Conservation (phyloP, 2,797 vertebrate genomes). For the Melanotaenia maccullochi region DNA sequence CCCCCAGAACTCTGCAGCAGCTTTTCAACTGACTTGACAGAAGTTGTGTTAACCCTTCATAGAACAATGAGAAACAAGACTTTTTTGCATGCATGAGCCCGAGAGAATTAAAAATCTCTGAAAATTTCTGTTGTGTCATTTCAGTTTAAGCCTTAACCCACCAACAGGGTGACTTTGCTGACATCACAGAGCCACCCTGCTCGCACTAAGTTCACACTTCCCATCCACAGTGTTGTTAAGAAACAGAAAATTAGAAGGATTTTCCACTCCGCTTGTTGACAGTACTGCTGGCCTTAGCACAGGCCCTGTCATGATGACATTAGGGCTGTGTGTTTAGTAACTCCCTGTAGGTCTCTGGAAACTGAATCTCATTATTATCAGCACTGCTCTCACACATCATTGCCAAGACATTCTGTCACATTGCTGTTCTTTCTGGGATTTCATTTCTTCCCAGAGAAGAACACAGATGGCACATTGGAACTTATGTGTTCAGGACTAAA, state of each 20-base stretch:
- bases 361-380: constrained; percentile 70
- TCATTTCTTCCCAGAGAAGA: constrained; percentile 63
- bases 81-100: too few species aligned
- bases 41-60: not conserved
- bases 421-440: constrained; percentile 69
- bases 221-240: constrained; percentile 17
- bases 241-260: constrained; percentile 36
- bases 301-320: constrained; percentile 54
- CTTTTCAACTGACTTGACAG: constrained; percentile 9
- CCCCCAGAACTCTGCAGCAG: constrained; percentile 18
- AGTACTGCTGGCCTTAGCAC: constrained; percentile 45
- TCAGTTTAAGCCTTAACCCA: not conserved
- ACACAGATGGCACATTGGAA: constrained; percentile 77
- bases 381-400: constrained; percentile 58
- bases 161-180: too few species aligned
- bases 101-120: too few species aligned
- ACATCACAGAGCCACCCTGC: not conserved
- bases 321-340: constrained; percentile 56
- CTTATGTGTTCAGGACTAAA: constrained; percentile 74
- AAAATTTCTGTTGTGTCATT: not conserved
- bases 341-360: constrained; percentile 59
- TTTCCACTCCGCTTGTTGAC: constrained; percentile 49
- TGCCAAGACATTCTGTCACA: constrained; percentile 62
- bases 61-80: too few species aligned
- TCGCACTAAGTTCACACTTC: not conserved